Evolutionary conservation across 2,888 invertebrate genomes (phyloP), one percentile per base, ranked within the genome.

Genomic region (Ctenicera cuprea): DNA sequence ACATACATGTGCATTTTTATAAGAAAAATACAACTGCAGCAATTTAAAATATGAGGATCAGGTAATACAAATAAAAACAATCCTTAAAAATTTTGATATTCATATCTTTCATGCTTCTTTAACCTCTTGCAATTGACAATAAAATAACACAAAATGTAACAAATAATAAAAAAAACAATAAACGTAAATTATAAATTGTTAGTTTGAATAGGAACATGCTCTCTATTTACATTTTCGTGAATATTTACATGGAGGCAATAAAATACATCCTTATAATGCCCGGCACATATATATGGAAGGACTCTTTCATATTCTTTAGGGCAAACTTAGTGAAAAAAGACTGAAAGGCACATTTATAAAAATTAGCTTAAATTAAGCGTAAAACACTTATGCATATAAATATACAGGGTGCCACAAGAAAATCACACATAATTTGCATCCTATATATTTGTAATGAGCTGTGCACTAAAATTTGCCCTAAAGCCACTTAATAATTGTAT

Each of bases 261-360:
- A 73, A 57, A 70, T 68, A 52, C 62, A 65, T 65, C 30, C 54
- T 54, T 57, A n/a, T n/a, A 71, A 74, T 64, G 74, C 70, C 74
- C 71, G 68, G 71, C 74, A 75, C 75, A 67, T 73, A 67, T 65
- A 73, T 71, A 76, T 77, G 78, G 78, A 78, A 77, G 76, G 76
- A 77, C 69, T 77, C 50, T 68, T 73, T 64, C 26, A 48, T 37
- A 59, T 73, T 76, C 75, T 79, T 76, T 76, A 77, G 77, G 75
- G 78, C 78, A 78, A 78, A 70, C 48, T 71, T 64, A 61, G 43
- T 63, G 62, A 43, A 62, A 76, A 65, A 59, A 76, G 65, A 74
- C 76, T 76, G 71, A 80, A 81, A 81, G 81, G 81, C 81, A 81
- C 81, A 75, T 81, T 77, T 68, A 79, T 77, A 70, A 77, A 76